A percentile compares a stretch with the other conserved stretches of the same genome.
phyloP scores from a whole-genome alignment of 2,797 vertebrate genomes.

The Pipistrellus pygmaeus region DNA sequence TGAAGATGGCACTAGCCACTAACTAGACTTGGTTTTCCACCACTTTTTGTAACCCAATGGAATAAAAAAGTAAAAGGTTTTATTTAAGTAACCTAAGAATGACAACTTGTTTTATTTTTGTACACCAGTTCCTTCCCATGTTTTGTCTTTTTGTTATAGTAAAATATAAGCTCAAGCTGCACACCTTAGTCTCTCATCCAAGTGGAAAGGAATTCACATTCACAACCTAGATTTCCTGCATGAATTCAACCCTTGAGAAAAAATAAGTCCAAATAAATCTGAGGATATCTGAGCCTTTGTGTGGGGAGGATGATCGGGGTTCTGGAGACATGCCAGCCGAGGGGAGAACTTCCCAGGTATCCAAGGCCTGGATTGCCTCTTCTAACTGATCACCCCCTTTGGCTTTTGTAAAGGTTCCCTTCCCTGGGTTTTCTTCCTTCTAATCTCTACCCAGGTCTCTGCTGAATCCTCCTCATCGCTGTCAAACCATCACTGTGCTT shows the following conservation, averaged over 20 bases:
- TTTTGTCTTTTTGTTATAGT: neutral
- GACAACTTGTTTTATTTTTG: slow-evolving; percentile 4
- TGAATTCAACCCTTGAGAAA: neutral
- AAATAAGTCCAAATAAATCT: neutral
- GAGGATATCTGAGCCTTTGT: neutral
- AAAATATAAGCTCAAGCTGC: neutral
- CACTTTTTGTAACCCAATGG: neutral
- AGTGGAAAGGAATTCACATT: neutral
- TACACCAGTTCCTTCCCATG: neutral
- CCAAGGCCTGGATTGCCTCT: neutral
- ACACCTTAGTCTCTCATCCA: neutral
- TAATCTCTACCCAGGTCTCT: neutral
- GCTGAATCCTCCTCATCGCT: neutral
- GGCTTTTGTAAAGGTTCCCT: neutral
- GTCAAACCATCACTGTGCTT: neutral
- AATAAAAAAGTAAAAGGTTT: slow-evolving; percentile 6
- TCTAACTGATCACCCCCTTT: neutral
- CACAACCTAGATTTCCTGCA: neutral
- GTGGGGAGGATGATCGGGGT: neutral
- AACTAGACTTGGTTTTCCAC: neutral
- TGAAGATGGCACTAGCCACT: neutral
- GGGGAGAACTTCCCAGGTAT: neutral
- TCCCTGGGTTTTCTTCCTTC: neutral
- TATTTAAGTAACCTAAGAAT: neutral
- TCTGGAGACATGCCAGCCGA: neutral